Base-by-base conservation (phyloP, 2,888 invertebrate genomes). In the Plebejus melissa region DNA sequence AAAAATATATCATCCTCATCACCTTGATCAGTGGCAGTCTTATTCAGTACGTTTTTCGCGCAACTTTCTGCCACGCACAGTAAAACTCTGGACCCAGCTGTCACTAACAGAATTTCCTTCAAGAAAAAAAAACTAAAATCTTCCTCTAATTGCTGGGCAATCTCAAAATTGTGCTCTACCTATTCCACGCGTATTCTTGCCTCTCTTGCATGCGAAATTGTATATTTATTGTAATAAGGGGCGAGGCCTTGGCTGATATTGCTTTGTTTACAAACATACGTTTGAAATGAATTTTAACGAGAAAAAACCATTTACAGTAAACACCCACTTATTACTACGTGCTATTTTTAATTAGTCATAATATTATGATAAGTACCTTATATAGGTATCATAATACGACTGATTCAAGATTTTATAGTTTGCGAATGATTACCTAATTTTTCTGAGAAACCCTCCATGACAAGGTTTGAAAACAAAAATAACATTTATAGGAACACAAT, bases 201-300 rank as follows among this genome's bases (percentile, higher is more conserved):
- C 65, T 32, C 32, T 28, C 28, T 32, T 32, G 65, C 65, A 32
- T 65, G 65, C 65, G 36, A 65, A 36, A 36, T 65, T 65, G 32
- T 65, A 65, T 32, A 60, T 65, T 32, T 65, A 65, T 65, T 65
- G 13, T 65, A 32, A 65, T 65, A 76, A 76, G 76, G 77, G 76
- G 1, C 78, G 75, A 74, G 76, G 60, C 76, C 79, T 79, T 76
- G 78, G 28, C n/a, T 4, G 70, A 5, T 70, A n/a, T 22, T 41
- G 41, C 41, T 70, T 46, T n/a, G 72, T 32, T 71, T 75, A 74
- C 50, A 74, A 75, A 65, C 36, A 36, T 65, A 65, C 60, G 2
- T 11, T 65, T 28, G 28, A 65, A 32, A 65, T 65, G 28, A 28
- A 32, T 65, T 36, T 65, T 5, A 13, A 36, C 32, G 65, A 65